Conservation (phyloP, 2,797 vertebrate genomes). For the Podarcis lilfordi region DNA sequence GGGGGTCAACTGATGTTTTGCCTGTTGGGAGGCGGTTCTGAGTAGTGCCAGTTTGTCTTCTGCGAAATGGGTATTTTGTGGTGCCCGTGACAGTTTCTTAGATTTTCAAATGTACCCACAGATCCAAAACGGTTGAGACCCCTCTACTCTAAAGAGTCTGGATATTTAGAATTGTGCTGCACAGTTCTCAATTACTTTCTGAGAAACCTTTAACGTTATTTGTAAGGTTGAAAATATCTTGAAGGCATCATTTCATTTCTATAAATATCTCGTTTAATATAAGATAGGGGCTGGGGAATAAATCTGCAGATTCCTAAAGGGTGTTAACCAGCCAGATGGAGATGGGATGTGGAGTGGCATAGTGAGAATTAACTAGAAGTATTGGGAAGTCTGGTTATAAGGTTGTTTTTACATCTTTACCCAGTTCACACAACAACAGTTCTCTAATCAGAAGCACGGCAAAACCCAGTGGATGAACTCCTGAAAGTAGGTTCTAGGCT, state of each 20-base stretch:
- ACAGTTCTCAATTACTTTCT: conserved; percentile 16
- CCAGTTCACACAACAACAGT: conserved; percentile 1
- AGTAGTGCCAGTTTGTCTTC: no score
- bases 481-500: neutral
- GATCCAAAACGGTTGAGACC: no score
- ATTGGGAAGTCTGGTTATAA: conserved; percentile 18
- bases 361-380: conserved; percentile 37
- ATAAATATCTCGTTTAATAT: conserved; percentile 43
- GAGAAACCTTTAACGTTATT: conserved; percentile 17
- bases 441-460: neutral
- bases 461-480: neutral
- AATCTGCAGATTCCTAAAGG: conserved; percentile 35
- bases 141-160: neutral
- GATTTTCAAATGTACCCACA: no score
- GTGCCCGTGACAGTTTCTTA: no score
- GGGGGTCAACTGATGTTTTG: no score
- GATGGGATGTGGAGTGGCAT: conserved; percentile 19
- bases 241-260: conserved; percentile 17
- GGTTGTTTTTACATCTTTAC: conserved; percentile 9
- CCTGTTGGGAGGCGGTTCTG: no score
- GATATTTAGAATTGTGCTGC: conserved; percentile 1
- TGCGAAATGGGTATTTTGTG: no score
- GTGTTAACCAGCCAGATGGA: conserved; percentile 46
- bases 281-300: conserved; percentile 28
- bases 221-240: conserved; percentile 17